Percentiles rank a stretch among this genome's conserved stretches.
Conservation (phyloP, 2,797 vertebrate genomes). For the Centropyge bicolor region DNA sequence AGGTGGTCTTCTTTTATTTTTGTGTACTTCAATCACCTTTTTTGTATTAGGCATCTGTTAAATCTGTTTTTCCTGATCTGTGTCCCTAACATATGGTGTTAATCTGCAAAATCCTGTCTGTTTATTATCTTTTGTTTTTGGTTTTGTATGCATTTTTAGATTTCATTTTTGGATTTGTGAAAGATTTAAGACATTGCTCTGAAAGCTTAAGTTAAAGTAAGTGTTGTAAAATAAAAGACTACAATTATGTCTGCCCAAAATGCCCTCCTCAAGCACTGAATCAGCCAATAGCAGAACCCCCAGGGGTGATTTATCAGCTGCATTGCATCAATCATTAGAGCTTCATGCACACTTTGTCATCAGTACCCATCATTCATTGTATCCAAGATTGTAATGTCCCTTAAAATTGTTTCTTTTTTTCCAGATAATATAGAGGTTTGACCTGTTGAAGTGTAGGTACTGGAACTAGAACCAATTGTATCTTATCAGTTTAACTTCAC, state of each 20-base stretch:
- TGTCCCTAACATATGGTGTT: not conserved
- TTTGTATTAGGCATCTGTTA: not conserved
- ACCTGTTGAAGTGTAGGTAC: no score
- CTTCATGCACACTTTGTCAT: not conserved
- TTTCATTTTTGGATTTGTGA: no score
- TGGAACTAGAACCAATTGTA: no score
- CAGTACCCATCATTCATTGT: not conserved
- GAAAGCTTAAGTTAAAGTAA: not conserved
- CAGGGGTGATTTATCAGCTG: not conserved
- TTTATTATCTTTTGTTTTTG: no score
- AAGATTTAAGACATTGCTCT: no score
- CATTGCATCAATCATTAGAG: not conserved
- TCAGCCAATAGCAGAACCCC: not conserved
- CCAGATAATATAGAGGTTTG: no score
- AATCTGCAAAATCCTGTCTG: not conserved
- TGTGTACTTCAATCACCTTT: not conserved
- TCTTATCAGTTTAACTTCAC: no score
- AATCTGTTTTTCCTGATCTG: not conserved
- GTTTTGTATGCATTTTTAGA: no score
- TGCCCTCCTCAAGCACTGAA: not conserved
- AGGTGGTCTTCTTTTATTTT: not conserved
- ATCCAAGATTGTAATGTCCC: not conserved
- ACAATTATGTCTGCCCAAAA: not conserved
- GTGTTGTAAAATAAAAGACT: not conserved
- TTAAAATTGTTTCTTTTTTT: no score